Conservation (phyloP, 2,113 vertebrate species). For the Phoenicopterus ruber region DNA sequence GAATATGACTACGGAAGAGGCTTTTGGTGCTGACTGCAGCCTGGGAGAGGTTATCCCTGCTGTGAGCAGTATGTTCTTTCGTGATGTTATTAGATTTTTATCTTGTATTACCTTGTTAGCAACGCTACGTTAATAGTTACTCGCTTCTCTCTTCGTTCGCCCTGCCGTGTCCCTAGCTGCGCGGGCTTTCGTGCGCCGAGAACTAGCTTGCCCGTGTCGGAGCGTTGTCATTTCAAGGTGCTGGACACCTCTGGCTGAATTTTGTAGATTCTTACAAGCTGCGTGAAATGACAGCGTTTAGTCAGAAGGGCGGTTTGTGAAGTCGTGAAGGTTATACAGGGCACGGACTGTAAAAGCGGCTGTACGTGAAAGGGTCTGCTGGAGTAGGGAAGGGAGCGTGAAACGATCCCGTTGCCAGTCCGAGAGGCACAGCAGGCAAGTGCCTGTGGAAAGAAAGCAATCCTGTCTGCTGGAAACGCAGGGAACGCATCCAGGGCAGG, state of each 20-base stretch:
- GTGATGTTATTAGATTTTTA: background rate
- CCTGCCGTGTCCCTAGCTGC: background rate
- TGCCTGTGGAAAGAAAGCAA: background rate
- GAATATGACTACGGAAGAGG: background rate
- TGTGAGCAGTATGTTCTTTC: background rate
- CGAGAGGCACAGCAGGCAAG: background rate
- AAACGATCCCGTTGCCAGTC: background rate
- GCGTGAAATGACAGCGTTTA: rapidly evolving
- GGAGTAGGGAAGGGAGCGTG: background rate
- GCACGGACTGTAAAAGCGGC: background rate
- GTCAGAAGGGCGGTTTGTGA: background rate
- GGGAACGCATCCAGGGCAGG: background rate
- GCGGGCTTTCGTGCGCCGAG: rapidly evolving
- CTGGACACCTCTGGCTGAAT: background rate
- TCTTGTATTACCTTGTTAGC: background rate
- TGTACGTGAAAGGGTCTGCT: background rate
- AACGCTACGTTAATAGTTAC: background rate
- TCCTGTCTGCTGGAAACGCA: background rate
- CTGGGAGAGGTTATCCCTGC: background rate
- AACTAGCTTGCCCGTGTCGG: no score
- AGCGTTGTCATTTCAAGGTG: background rate
- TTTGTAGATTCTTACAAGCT: rapidly evolving
- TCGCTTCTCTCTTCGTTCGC: background rate
- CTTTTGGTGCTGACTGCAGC: background rate
- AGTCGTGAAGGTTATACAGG: rapidly evolving